These are phyloP conservation scores for Hymenopus coronatus DNA, from an alignment of 2,888 invertebrate species.

Conservation along the genomic window DNA sequence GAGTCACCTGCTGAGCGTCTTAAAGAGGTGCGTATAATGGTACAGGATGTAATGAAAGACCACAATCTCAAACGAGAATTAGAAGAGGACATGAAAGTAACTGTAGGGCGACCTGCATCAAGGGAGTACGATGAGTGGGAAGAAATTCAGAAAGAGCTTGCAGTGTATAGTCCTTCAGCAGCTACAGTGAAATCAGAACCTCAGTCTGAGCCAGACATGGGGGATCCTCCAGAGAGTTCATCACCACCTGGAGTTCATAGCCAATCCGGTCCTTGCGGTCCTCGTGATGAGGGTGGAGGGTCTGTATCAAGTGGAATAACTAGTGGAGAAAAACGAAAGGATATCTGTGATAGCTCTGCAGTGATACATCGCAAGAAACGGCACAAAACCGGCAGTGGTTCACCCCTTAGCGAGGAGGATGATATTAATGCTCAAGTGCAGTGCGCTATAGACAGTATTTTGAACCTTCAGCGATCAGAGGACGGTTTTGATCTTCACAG, in stretches of 20 bases:
- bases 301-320: background rate
- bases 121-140: slow-evolving; percentile 61
- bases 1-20: slow-evolving; percentile 11
- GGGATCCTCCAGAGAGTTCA: background rate
- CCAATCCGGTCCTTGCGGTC: slow-evolving; percentile 19
- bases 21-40: slow-evolving; percentile 35
- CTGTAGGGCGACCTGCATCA: slow-evolving; percentile 23
- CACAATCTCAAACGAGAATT: slow-evolving; percentile 42
- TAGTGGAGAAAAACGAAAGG: slow-evolving; percentile 19
- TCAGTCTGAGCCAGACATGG: background rate
- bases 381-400: slow-evolving; percentile 18
- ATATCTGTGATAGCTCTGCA: slow-evolving; percentile 27
- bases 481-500: slow-evolving; percentile 34
- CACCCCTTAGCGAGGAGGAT: slow-evolving; percentile 49
- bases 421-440: slow-evolving; percentile 75
- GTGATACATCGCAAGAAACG: slow-evolving; percentile 26
- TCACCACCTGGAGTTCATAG: background rate
- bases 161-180: slow-evolving; percentile 44
- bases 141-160: slow-evolving; percentile 64
- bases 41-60: slow-evolving; percentile 36
- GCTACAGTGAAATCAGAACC: background rate
- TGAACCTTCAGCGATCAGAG: slow-evolving; percentile 62
- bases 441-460: slow-evolving; percentile 75
- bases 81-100: slow-evolving; percentile 38
- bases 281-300: slow-evolving; percentile 33